phyloP scores from a whole-genome alignment of 2,113 vertebrate species.

The Notarius lentiginosus region DNA sequence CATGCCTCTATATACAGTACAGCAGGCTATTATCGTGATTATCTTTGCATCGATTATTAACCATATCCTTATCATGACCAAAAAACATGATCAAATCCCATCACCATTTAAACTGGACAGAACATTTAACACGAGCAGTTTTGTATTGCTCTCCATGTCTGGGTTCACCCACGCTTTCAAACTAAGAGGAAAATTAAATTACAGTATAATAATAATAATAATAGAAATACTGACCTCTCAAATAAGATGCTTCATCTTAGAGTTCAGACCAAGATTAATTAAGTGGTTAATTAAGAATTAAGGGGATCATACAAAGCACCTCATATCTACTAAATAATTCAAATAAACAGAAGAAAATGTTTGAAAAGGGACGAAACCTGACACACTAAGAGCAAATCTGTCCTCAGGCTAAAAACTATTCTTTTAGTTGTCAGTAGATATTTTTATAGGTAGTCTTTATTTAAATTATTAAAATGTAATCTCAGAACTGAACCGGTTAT shows the following conservation, averaged over 20 bases:
- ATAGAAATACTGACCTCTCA: not conserved
- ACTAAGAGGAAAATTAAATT: not conserved
- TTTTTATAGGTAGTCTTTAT: not conserved
- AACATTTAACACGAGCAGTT: not conserved
- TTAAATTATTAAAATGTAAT: not conserved
- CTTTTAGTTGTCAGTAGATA: not conserved
- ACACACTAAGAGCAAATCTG: not conserved
- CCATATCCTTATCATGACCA: not conserved
- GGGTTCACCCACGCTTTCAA: not conserved
- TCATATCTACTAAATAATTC: not conserved
- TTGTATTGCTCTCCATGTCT: not conserved
- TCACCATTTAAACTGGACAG: not conserved
- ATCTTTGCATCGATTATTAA: no score
- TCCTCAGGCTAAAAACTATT: not conserved
- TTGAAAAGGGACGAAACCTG: not conserved
- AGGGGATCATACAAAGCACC: not conserved
- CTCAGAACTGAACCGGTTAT: not conserved
- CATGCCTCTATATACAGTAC: not conserved
- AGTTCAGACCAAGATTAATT: not conserved
- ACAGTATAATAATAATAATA: not conserved
- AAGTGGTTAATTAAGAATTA: not conserved
- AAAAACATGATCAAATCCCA: not conserved
- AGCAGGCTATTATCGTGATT: not conserved
- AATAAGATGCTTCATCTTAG: not conserved
- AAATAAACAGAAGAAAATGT: not conserved